Base-by-base conservation (phyloP, 2,888 invertebrate species). In the Biston betularia region DNA sequence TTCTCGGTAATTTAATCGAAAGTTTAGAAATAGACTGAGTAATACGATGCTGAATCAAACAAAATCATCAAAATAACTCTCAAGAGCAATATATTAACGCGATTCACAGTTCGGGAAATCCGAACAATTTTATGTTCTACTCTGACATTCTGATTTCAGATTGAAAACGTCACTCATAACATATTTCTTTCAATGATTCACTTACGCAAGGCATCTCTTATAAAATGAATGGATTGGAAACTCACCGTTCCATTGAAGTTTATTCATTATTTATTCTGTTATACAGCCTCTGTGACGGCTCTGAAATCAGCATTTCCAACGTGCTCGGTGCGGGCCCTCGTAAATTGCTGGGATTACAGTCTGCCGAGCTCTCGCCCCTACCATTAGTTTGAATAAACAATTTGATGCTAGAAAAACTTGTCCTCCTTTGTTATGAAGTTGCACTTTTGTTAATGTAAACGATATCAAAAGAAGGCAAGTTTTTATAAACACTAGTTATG, bases 261-360 rank as follows among this genome's bases (percentile, higher is more conserved):
- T 68, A 57, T 74, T 71, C 71, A 75, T 72, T 74, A 74, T 73
- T 75, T 75, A 75, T 68, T 68, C 67, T 60, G 69, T 69, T 69
- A 73, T 72, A 70, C 62, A 65, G 55, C 72, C 52, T 70, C 72
- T 73, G 67, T 69, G 71, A 68, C 75, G 75, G 76, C 69, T 73
- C 69, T 74, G 52, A 74, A 76, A 78, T 78, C 76, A 75, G 71
- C 74, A 75, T 79, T 75, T 72, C 70, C 63, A 69, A 60, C 68
- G 74, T 63, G 66, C 64, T 56, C 60, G 69, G 68, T 49, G 57
- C 62, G 66, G 68, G 66, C 69, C 71, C 70, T 78, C 78, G 79
- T 87, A 84, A 86, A 85, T 86, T 82, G 80, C 71, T 53, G 79
- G 67, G 82, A 84, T 87, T 82, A 87, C 55, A 40, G 48, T 44